phyloP scores from a whole-genome alignment of 2,888 invertebrate species.

The Brachyptera risi region DNA sequence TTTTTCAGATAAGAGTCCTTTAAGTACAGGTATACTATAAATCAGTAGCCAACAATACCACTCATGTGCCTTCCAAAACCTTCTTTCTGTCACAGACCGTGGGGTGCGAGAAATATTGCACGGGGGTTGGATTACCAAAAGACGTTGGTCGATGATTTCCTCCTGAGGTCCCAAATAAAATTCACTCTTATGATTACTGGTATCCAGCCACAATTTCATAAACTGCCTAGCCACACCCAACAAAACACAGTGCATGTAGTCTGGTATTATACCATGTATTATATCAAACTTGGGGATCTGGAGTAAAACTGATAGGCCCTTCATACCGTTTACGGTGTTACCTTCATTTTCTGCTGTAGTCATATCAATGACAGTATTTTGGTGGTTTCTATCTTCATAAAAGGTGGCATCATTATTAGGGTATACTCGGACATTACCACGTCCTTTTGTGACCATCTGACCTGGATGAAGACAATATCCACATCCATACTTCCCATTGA shows the following conservation, averaged over 20 bases:
- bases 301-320: conserved; percentile 21
- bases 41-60: conserved; percentile 30
- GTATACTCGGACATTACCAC: conserved; percentile 30
- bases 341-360: not conserved
- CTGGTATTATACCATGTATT: conserved; percentile 28
- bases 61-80: conserved; percentile 29
- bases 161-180: conserved; percentile 6
- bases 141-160: conserved; percentile 3
- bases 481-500: conserved; percentile 30
- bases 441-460: conserved; percentile 27
- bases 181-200: not conserved
- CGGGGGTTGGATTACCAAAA: conserved; percentile 1
- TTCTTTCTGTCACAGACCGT: conserved; percentile 27
- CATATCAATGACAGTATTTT: conserved; percentile 20
- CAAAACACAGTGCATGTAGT: conserved; percentile 33
- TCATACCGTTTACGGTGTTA: not conserved
- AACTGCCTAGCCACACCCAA: conserved; percentile 28
- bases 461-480: conserved; percentile 28
- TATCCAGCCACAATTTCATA: conserved; percentile 28
- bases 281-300: conserved; percentile 31
- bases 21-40: conserved; percentile 30
- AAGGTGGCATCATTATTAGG: too few relatives aligned
- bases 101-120: conserved; percentile 17
- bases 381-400: conserved; percentile 19
- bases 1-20: conserved; percentile 18